Evolutionary conservation across 2,888 invertebrate species (phyloP).

Genomic region (Pristionchus fissidentatus): DNA sequence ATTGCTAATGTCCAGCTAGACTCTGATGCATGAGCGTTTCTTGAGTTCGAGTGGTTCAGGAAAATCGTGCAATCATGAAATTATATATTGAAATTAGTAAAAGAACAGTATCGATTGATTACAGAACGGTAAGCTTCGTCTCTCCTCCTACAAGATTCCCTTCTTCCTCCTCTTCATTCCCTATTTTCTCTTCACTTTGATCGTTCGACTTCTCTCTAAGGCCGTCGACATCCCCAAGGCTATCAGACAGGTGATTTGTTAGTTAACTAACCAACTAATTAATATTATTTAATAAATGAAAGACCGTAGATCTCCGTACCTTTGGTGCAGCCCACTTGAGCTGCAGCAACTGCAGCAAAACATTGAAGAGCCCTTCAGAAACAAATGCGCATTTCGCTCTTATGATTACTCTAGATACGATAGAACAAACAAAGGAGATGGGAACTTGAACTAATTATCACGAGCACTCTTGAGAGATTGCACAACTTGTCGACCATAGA

Average conservation of each 20-base stretch:
- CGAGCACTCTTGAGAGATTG: conserved; percentile 4
- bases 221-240: not conserved
- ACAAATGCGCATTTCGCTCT: not conserved
- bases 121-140: conserved; percentile 31
- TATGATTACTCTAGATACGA: no score
- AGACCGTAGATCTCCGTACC: not conserved
- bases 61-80: no score
- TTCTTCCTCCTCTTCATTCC: conserved; percentile 39
- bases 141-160: conserved; percentile 9
- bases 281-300: no score
- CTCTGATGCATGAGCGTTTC: no score
- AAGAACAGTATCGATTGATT: not conserved
- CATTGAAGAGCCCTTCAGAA: conserved; percentile 2
- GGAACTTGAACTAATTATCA: not conserved
- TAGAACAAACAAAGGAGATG: no score
- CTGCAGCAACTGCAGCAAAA: not conserved
- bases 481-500: no score
- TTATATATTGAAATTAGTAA: no score
- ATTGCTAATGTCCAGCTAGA: no score
- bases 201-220: conserved; percentile 8
- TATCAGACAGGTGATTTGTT: conserved; percentile 28
- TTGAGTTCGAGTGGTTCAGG: no score
- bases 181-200: conserved; percentile 13
- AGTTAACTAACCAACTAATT: no score
- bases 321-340: not conserved